Evolutionary conservation across 2,113 vertebrate species (phyloP).

Genomic region (Cyrtonyx montezumae): DNA sequence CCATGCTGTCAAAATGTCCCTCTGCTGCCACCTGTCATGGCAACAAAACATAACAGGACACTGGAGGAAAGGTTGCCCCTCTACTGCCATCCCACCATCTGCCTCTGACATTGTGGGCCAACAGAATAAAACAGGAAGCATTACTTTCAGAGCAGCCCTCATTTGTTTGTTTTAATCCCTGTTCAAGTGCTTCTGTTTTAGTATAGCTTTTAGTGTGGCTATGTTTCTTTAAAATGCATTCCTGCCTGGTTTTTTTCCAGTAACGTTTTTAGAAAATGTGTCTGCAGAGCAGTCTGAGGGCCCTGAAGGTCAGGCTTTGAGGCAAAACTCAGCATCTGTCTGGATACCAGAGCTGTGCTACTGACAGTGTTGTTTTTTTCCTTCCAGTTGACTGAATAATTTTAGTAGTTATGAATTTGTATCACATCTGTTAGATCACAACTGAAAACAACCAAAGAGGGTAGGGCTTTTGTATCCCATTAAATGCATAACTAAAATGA

Average conservation of each 20-base stretch:
- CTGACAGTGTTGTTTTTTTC: rapidly evolving
- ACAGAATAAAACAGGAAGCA: too few relatives aligned
- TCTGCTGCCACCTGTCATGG: too few relatives aligned
- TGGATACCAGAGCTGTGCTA: neutral
- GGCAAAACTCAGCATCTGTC: neutral
- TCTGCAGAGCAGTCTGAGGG: neutral
- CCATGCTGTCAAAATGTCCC: too few relatives aligned
- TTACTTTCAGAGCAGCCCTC: neutral
- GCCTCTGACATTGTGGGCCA: too few relatives aligned
- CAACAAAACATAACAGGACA: too few relatives aligned
- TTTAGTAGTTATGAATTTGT: neutral
- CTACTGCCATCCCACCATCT: too few relatives aligned
- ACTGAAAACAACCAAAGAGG: neutral
- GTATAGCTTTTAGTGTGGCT: neutral
- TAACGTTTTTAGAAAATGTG: neutral
- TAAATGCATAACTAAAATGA: neutral
- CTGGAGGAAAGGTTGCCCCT: too few relatives aligned
- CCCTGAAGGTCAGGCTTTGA: neutral
- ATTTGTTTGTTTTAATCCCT: neutral
- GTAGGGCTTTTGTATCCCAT: neutral
- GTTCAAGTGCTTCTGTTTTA: neutral
- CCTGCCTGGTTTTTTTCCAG: neutral
- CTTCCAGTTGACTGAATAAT: neutral
- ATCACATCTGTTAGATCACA: neutral
- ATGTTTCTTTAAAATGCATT: neutral